Conservation (phyloP, 2,113 vertebrate species). For the Thermophis baileyi region DNA sequence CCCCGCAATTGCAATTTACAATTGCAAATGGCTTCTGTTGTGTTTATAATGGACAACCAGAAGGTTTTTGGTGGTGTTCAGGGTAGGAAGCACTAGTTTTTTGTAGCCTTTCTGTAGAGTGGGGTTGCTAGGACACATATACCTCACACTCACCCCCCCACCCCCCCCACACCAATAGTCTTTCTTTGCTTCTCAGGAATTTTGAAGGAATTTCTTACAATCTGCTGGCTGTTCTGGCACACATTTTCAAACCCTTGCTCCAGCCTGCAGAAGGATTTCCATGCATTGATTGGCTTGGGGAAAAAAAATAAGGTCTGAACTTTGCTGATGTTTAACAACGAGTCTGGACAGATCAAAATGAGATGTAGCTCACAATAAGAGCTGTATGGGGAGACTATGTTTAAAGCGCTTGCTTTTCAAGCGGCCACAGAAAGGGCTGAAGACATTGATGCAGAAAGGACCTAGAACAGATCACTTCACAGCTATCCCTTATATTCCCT, state of each 20-base stretch:
- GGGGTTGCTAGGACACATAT: neutral
- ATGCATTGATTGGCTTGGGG: neutral
- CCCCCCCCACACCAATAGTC: neutral
- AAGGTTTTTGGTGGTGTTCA: neutral
- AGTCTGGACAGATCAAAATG: neutral
- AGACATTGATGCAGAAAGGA: neutral
- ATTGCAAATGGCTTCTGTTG: neutral
- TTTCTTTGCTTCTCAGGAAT: neutral
- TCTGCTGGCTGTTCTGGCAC: neutral
- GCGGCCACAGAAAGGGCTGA: neutral
- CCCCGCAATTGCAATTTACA: neutral
- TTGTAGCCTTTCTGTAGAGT: neutral
- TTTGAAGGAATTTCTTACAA: neutral
- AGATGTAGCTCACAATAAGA: neutral
- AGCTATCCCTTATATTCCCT: no score
- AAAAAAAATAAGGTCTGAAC: neutral
- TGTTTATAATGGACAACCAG: neutral
- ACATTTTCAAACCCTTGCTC: neutral
- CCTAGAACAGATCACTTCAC: neutral
- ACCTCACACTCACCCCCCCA: neutral
- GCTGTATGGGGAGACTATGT: neutral
- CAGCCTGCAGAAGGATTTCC: neutral
- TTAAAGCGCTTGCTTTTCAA: neutral
- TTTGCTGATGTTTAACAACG: neutral
- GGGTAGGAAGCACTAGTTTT: neutral